These are phyloP conservation scores for Rhyzopertha dominica DNA, from an alignment of 1,140 invertebrate genomes.

Conservation along the genomic window DNA sequence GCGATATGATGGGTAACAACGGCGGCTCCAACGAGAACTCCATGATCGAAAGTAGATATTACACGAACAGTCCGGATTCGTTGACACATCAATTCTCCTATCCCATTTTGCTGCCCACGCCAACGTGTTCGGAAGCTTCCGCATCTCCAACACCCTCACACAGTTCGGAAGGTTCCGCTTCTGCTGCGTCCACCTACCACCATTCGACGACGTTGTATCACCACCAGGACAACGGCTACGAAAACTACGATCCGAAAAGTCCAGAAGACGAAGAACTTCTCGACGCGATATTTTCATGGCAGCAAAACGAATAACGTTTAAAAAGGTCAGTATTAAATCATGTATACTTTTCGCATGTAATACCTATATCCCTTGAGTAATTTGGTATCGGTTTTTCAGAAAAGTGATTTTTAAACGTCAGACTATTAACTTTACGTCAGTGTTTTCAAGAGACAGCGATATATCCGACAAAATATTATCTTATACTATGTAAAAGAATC, in stretches of 20 bases:
- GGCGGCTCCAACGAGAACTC: conserved; percentile 19
- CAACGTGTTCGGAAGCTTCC: conserved; percentile 66
- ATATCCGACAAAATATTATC: too few relatives aligned
- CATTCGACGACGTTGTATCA: conserved; percentile 48
- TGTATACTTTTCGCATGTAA: too few relatives aligned
- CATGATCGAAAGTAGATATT: conserved; percentile 37
- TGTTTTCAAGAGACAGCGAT: too few relatives aligned
- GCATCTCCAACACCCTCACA: conserved; percentile 76
- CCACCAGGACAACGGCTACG: conserved; percentile 59
- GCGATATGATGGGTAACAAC: conserved; percentile 41
- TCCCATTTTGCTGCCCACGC: conserved; percentile 46
- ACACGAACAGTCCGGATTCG: conserved; percentile 39
- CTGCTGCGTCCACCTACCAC: conserved; percentile 49
- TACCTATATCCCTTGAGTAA: too few relatives aligned
- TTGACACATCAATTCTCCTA: conserved; percentile 37
- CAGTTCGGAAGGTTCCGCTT: conserved; percentile 68
- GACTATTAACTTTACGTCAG: too few relatives aligned
- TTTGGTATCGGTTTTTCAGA: too few relatives aligned
- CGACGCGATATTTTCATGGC: conserved; percentile 85
- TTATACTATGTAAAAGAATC: too few relatives aligned
- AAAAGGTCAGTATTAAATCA: conserved; percentile 27
- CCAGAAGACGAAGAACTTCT: conserved; percentile 87
- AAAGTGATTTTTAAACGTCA: too few relatives aligned
- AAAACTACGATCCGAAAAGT: conserved; percentile 76
- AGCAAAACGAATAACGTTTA: conserved; percentile 48